Conservation (phyloP, 2,113 vertebrate genomes). For the Chaetorhynchus papuensis region DNA sequence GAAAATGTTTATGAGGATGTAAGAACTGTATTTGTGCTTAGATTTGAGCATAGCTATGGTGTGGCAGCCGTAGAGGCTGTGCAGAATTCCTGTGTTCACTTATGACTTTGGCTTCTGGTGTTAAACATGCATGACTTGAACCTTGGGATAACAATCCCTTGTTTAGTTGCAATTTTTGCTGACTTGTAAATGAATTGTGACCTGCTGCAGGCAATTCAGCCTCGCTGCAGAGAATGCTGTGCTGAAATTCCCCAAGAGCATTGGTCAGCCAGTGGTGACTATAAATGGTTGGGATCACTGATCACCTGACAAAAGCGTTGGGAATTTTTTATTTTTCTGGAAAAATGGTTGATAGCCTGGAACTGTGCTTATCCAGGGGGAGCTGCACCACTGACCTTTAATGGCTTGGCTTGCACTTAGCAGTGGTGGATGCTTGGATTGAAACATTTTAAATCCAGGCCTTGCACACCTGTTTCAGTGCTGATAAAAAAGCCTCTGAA, state of each 20-base stretch:
- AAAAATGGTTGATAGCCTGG: background rate
- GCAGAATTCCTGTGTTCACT: background rate
- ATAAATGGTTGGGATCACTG: background rate
- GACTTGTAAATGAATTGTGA: conserved; percentile 36
- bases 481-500: background rate
- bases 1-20: background rate
- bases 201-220: conserved; percentile 19
- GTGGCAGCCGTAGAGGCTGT: background rate
- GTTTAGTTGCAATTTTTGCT: conserved; percentile 28
- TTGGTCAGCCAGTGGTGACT: conserved; percentile 39
- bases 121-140: conserved; percentile 54
- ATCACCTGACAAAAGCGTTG: background rate
- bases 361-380: background rate
- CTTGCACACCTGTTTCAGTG: background rate
- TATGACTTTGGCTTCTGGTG: background rate
- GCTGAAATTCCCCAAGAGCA: conserved; percentile 33
- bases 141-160: conserved; percentile 28
- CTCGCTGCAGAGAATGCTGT: background rate
- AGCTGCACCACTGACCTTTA: background rate
- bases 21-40: background rate
- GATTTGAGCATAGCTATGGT: background rate
- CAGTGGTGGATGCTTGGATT: background rate
- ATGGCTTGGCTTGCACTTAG: background rate
- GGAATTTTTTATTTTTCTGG: background rate
- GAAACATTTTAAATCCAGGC: background rate